Base-by-base conservation (phyloP, 2,888 invertebrate genomes). In the Drosophila neonasuta region DNA sequence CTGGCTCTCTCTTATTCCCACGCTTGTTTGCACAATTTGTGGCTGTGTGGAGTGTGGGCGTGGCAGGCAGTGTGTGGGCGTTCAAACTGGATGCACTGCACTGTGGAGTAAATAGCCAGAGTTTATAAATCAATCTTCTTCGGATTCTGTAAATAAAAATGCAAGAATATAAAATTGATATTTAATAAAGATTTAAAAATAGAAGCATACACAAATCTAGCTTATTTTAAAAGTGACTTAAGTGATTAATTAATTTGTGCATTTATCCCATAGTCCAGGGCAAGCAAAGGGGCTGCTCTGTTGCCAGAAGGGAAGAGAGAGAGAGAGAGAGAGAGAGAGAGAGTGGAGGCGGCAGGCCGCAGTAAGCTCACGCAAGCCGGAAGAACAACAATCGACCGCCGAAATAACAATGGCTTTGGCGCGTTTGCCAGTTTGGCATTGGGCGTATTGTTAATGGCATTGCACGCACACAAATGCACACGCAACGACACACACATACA, bases 331-430 rank as follows among this genome's bases (percentile, higher is more conserved):
- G 10, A 2, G 6, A 0, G 6, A 0, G 20, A 2, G 32, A 1
- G 10, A 4, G 4, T 2, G 7, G 2, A 13, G 17, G 10, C 9
- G 56, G 59, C 17, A 41, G 29, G 64, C 60, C 62, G 64, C 83
- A 76, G 74, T 81, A 81, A 81, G 86, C 81, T 80, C 81, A 87
- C 87, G 84, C 88, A 82, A 82, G 80, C 81, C 81, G 81, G 81
- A 82, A 82, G 81, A 82, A 82, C 81, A 87, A 82, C 81, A 82
- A 87, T 87, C 87, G 87, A 87, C 83, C 81, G 68, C 86, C 81
- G 86, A 82, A 82, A 82, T 82, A 82, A 82, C 81, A 82, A 82
- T 83, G 81, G 88, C 84, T 87, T 86, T 86, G 84, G 69, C 78
- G 82, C 84, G 86, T 77, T 83, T 86, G 71, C 72, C 87, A 66